Conservation (phyloP, 2,113 vertebrate species). For the Sialia sialis region DNA sequence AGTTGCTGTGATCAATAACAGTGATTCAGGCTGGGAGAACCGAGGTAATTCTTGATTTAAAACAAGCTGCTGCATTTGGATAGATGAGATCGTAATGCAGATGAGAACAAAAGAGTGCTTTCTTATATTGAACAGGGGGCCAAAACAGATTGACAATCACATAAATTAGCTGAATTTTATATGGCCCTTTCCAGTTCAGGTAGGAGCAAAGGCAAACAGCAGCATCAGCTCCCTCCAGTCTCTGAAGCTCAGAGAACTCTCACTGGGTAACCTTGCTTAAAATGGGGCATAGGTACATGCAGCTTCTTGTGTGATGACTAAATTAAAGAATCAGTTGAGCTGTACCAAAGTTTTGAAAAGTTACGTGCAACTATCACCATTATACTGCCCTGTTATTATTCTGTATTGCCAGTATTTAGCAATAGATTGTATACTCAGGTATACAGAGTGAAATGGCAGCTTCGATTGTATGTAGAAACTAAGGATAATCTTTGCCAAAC, state of each 20-base stretch:
- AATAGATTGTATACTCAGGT: neutral
- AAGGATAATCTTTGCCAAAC: neutral
- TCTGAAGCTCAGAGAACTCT: neutral
- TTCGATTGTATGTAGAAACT: neutral
- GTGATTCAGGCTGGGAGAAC: neutral
- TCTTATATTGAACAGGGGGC: neutral
- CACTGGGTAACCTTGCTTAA: neutral
- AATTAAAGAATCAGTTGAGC: neutral
- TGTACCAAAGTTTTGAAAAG: neutral
- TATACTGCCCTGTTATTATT: neutral
- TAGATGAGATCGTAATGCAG: neutral
- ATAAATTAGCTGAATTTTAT: neutral
- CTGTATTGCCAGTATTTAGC: neutral
- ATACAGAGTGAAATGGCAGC: neutral
- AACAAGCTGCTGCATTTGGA: neutral
- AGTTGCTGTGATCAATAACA: slow-evolving; percentile 62
- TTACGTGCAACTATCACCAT: neutral
- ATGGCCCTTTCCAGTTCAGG: neutral
- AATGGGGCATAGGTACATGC: neutral
- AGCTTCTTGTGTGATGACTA: neutral
- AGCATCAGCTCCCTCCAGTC: neutral
- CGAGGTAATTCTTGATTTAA: slow-evolving; percentile 28
- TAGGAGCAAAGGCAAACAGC: neutral
- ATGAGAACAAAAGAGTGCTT: neutral
- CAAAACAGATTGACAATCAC: neutral